These are phyloP conservation scores for Escarpia spicata DNA, from an alignment of 2,888 invertebrate genomes.

Conservation along the genomic window DNA sequence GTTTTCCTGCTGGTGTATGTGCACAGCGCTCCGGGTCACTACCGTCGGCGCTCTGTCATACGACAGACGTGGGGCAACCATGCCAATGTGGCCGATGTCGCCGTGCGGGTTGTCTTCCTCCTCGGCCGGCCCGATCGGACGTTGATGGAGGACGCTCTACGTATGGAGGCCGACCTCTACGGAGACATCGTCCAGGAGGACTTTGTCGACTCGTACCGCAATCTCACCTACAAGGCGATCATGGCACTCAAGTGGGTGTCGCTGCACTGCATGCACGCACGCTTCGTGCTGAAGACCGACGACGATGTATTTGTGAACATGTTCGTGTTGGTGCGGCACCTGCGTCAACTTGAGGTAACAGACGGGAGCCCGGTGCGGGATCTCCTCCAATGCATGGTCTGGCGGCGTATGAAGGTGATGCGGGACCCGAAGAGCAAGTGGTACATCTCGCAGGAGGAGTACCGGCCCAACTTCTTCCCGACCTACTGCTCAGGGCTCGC, in stretches of 20 bases:
- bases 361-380: constrained; percentile 26
- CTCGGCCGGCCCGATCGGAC: constrained; percentile 52
- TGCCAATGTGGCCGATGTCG: constrained; percentile 43
- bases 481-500: constrained; percentile 67
- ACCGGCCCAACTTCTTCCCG: constrained; percentile 62
- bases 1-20: constrained; percentile 54
- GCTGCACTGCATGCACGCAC: constrained; percentile 57
- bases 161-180: constrained; percentile 56
- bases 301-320: constrained; percentile 67
- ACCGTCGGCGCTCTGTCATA: constrained; percentile 55
- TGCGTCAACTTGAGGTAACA: constrained; percentile 19
- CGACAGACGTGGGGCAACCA: constrained; percentile 62
- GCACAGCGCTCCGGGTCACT: constrained; percentile 59
- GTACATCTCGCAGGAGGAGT: constrained; percentile 64
- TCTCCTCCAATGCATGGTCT: constrained; percentile 61
- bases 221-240: constrained; percentile 67
- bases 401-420: constrained; percentile 63
- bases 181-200: constrained; percentile 63
- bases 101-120: constrained; percentile 58
- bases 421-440: constrained; percentile 66
- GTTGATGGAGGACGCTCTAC: constrained; percentile 48
- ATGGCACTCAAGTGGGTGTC: constrained; percentile 66
- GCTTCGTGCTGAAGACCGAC: constrained; percentile 65
- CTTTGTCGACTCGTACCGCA: constrained; percentile 65
- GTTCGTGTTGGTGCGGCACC: constrained; percentile 62